These are phyloP conservation scores for Opisthocomus hoazin DNA, from an alignment of 2,113 vertebrate species.

Conservation along the genomic window DNA sequence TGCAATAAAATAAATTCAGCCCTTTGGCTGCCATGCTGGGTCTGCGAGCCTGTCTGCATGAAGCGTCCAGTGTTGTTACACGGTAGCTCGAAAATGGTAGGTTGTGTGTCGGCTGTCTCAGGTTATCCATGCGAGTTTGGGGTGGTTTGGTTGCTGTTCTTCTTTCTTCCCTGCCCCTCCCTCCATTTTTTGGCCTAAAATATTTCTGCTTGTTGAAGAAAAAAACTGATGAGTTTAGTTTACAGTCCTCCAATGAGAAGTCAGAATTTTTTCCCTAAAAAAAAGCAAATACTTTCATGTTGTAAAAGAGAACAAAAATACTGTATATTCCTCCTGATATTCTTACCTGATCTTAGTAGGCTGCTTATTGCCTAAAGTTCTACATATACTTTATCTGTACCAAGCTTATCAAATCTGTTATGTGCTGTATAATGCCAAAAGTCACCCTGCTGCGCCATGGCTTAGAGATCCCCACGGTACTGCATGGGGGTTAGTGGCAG, in stretches of 20 bases:
- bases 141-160: not conserved
- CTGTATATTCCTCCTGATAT: not conserved
- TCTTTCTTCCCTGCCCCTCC: not conserved
- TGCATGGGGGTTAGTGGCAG: not conserved
- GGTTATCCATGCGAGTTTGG: accelerated
- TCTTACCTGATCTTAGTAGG: not conserved
- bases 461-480: not conserved
- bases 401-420: not conserved
- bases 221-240: not conserved
- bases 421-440: not conserved
- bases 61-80: too few species aligned
- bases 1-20: accelerated
- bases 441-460: not conserved
- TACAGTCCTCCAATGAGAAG: not conserved
- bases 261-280: not conserved
- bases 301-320: not conserved
- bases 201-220: not conserved
- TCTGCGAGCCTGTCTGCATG: not conserved
- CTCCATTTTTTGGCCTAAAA: not conserved
- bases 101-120: accelerated
- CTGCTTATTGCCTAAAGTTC: not conserved
- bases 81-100: not conserved
- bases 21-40: accelerated
- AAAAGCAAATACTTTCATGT: not conserved
- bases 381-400: not conserved